Evolutionary conservation across 2,888 invertebrate species (phyloP).

Genomic region (Metalampra italica): DNA sequence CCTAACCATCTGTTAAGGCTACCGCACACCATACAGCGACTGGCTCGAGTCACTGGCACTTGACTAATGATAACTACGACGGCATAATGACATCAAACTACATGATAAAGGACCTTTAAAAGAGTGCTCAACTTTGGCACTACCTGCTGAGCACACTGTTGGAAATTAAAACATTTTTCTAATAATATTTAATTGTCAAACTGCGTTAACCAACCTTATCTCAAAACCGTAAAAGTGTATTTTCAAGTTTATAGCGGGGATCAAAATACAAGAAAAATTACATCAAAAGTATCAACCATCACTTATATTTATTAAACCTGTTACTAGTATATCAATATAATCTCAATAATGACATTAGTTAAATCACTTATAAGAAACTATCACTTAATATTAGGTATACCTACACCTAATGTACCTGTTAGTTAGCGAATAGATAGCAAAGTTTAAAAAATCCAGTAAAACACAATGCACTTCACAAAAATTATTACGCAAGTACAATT

Average conservation of each 20-base stretch:
- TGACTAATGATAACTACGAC: conserved; percentile 25
- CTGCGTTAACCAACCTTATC: background rate
- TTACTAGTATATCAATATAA: too few relatives aligned
- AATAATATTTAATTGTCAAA: background rate
- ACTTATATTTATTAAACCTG: too few relatives aligned
- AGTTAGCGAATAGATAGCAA: background rate
- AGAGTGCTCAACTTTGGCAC: too few relatives aligned
- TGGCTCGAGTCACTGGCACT: conserved; percentile 18
- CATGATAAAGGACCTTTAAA: background rate
- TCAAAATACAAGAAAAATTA: too few relatives aligned
- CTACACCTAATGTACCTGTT: background rate
- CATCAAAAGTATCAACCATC: too few relatives aligned
- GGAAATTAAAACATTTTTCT: too few relatives aligned
- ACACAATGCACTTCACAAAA: background rate
- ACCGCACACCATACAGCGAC: conserved; percentile 17
- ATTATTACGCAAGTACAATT: background rate
- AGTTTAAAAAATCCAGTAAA: background rate
- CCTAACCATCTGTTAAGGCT: conserved; percentile 22
- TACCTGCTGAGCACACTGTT: too few relatives aligned
- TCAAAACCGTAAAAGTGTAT: too few relatives aligned
- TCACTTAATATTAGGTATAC: too few relatives aligned
- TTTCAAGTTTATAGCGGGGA: too few relatives aligned
- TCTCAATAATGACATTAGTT: too few relatives aligned
- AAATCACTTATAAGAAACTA: too few relatives aligned
- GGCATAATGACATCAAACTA: conserved; percentile 23